Evolutionary conservation across 2,888 invertebrate genomes (phyloP).

Genomic region (Lithodes maja): DNA sequence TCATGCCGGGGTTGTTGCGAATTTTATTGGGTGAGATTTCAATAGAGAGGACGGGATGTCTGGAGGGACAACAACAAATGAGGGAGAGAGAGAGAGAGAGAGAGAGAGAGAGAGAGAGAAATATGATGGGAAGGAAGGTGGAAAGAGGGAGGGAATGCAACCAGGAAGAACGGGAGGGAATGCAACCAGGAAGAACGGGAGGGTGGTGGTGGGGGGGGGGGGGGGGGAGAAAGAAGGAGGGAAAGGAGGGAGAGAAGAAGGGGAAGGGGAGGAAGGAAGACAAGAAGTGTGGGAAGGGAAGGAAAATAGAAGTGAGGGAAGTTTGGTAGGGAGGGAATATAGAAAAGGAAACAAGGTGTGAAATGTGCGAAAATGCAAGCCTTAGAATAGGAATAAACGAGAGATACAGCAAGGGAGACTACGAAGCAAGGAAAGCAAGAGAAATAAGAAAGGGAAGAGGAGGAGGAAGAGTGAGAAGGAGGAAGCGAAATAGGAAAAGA

Average conservation of each 20-base stretch:
- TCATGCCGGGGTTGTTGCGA: no score
- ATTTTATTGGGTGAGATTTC: no score
- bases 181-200: background rate
- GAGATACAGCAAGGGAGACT: background rate
- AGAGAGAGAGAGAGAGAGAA: background rate
- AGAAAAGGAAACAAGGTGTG: slow-evolving; percentile 3
- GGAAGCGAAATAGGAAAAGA: background rate
- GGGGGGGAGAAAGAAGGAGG: background rate
- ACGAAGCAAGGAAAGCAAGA: background rate
- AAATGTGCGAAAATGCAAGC: slow-evolving; percentile 3
- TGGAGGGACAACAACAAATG: no score
- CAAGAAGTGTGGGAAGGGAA: slow-evolving; percentile 1
- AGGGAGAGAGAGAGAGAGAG: slow-evolving; percentile 9
- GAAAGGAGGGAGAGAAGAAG: background rate
- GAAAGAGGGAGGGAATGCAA: slow-evolving; percentile 6
- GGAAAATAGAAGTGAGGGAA: slow-evolving; percentile 1
- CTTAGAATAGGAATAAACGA: no score
- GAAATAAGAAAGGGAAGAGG: background rate
- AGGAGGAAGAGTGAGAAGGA: background rate
- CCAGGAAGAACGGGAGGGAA: background rate
- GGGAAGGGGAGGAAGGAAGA: background rate
- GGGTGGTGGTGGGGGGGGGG: background rate
- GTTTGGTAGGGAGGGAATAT: background rate
- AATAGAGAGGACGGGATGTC: no score
- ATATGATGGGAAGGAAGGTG: slow-evolving; percentile 1